Evolutionary conservation across 2,113 vertebrate genomes (phyloP).

Genomic region (Atrichornis clamosus): DNA sequence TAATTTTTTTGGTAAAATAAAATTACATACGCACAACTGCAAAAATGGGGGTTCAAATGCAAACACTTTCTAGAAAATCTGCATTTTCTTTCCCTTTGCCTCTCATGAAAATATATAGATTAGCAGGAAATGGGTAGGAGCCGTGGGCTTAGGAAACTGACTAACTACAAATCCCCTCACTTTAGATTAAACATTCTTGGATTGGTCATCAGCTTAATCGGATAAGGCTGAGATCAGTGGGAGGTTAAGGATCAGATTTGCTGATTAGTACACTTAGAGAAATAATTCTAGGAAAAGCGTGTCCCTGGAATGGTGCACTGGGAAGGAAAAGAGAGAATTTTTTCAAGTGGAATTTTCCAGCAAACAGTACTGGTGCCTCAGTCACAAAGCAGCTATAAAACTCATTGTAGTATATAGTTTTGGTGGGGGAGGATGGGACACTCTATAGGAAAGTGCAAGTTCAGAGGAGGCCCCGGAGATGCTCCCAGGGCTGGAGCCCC

Average conservation of each 20-base stretch:
- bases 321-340: not conserved
- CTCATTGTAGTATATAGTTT: accelerated
- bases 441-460: too few species aligned
- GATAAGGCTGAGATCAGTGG: not conserved
- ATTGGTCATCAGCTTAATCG: not conserved
- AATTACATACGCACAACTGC: accelerated
- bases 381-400: not conserved
- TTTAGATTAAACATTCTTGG: not conserved
- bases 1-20: not conserved
- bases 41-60: not conserved
- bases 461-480: not conserved
- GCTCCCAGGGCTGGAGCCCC: not conserved
- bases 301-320: not conserved
- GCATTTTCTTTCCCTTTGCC: not conserved
- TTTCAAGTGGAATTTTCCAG: not conserved
- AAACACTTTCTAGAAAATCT: not conserved
- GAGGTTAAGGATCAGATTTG: not conserved
- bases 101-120: not conserved
- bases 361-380: not conserved
- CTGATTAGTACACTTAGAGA: not conserved
- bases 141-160: not conserved
- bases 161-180: not conserved
- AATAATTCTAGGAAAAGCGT: not conserved
- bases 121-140: not conserved
- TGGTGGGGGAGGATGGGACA: not conserved